phyloP scores from a whole-genome alignment of 2,888 invertebrate species.

The Carabus problematicus region DNA sequence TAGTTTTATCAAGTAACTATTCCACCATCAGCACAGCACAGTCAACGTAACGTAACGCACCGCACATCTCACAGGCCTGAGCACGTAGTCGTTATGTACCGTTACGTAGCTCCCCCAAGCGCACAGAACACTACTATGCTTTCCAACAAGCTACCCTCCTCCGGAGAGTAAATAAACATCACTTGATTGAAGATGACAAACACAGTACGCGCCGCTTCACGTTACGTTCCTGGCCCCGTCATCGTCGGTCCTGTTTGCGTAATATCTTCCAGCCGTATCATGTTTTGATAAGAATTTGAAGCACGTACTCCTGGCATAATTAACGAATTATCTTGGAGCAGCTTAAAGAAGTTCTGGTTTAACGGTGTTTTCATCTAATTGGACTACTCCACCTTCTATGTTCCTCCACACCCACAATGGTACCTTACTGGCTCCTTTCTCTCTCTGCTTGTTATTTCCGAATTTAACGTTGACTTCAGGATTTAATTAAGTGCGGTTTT shows the following conservation, averaged over 20 bases:
- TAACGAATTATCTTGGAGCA: constrained; percentile 36
- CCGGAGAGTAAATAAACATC: constrained; percentile 9
- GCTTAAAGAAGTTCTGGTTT: constrained; percentile 38
- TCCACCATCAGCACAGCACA: constrained; percentile 4
- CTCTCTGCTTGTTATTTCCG: background rate
- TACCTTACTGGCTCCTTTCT: background rate
- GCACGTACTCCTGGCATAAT: constrained; percentile 37
- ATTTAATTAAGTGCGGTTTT: constrained; percentile 11
- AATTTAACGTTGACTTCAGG: background rate
- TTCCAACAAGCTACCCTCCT: background rate
- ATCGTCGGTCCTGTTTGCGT: background rate
- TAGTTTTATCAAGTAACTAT: constrained; percentile 15
- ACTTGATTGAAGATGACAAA: constrained; percentile 16
- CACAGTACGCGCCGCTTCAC: background rate
- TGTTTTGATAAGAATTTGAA: constrained; percentile 37
- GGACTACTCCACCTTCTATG: constrained; percentile 7
- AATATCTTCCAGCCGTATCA: background rate
- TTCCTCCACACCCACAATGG: background rate
- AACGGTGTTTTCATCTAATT: constrained; percentile 41
- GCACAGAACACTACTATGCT: too few species aligned
- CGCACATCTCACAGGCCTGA: too few species aligned
- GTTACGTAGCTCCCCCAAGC: too few species aligned
- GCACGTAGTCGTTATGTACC: too few species aligned
- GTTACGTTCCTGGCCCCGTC: constrained; percentile 4
- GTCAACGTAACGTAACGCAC: background rate